Conservation (phyloP, 2,797 vertebrate species). For the Sebastolobus alascanus region DNA sequence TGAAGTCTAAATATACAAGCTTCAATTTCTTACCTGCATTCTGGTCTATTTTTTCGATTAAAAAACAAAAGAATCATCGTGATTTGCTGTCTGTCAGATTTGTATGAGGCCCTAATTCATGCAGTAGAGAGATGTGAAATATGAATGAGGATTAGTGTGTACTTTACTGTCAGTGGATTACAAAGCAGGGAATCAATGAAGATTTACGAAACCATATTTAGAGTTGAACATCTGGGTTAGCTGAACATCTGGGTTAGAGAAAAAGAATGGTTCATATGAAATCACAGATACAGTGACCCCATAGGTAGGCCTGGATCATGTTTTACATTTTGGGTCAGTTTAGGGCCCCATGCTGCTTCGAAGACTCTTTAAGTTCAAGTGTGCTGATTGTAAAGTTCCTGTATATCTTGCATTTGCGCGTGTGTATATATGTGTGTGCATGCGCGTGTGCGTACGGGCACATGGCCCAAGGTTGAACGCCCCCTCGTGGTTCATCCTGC, state of each 20-base stretch:
- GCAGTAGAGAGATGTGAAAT: slow-evolving; percentile 66
- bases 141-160: slow-evolving; percentile 72
- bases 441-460: slow-evolving; percentile 1
- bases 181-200: slow-evolving; percentile 53
- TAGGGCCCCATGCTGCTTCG: background rate
- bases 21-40: background rate
- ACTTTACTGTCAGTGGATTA: slow-evolving; percentile 67
- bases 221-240: slow-evolving; percentile 5
- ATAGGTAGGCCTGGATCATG: background rate
- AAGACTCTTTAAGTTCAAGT: background rate
- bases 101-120: slow-evolving; percentile 49
- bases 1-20: background rate
- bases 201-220: slow-evolving; percentile 57
- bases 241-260: slow-evolving; percentile 16
- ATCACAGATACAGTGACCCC: background rate
- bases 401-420: background rate
- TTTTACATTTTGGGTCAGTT: background rate
- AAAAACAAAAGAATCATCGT: slow-evolving; percentile 27
- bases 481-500: slow-evolving; percentile 76
- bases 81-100: slow-evolving; percentile 43
- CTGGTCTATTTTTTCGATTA: background rate
- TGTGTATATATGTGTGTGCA: background rate
- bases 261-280: slow-evolving; percentile 3
- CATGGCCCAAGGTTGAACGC: slow-evolving; percentile 63
- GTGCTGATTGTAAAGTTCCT: slow-evolving; percentile 33